Conservation (phyloP, 2,797 vertebrate genomes). For the Gambelia wislizenii region DNA sequence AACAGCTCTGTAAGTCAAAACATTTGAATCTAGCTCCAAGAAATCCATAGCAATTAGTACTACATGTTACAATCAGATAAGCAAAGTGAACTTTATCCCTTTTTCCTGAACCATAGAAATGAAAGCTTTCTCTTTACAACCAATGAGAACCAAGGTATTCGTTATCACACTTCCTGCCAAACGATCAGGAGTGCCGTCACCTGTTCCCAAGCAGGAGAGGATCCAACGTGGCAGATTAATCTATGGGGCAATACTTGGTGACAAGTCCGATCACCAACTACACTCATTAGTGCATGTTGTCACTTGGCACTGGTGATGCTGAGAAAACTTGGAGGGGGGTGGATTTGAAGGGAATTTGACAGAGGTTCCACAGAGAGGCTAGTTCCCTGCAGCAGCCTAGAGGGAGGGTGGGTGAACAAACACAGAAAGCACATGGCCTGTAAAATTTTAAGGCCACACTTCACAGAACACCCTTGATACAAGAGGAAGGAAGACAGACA, state of each 20-base stretch:
- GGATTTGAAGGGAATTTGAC: not conserved
- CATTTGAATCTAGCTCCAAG: not conserved
- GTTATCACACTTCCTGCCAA: constrained; percentile 6
- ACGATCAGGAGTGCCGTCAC: not conserved
- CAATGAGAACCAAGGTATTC: not conserved
- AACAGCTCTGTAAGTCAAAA: too few species aligned
- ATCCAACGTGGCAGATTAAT: constrained; percentile 44
- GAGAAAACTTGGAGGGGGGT: not conserved
- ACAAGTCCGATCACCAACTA: not conserved
- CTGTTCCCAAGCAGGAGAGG: constrained; percentile 4
- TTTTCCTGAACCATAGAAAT: not conserved
- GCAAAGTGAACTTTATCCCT: not conserved
- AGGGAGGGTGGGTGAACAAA: not conserved
- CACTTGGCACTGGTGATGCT: not conserved
- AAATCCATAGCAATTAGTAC: not conserved
- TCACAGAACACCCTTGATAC: not conserved
- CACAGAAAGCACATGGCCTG: not conserved
- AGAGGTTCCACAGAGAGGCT: not conserved
- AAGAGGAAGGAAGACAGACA: not conserved
- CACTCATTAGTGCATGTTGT: not conserved
- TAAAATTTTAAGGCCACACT: not conserved
- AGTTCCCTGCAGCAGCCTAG: not conserved
- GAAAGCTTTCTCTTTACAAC: not conserved
- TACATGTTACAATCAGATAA: constrained; percentile 14
- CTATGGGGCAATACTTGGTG: not conserved